phyloP scores from a whole-genome alignment of 2,797 vertebrate species.

The Clamator glandarius region DNA sequence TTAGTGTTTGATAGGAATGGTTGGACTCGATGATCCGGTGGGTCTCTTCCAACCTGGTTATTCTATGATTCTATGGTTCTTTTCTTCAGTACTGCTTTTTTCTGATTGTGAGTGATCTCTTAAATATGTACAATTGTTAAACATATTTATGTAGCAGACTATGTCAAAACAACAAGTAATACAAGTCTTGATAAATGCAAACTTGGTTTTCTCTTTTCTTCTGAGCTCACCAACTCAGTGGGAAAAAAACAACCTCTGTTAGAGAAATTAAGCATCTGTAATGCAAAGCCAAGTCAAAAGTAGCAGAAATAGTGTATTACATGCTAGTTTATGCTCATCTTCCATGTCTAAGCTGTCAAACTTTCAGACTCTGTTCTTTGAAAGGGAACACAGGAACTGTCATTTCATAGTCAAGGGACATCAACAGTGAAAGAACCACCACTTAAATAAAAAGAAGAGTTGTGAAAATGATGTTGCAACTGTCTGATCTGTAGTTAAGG shows the following conservation, averaged over 20 bases:
- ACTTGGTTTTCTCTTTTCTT: not conserved
- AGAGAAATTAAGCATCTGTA: not conserved
- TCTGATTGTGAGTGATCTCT: not conserved
- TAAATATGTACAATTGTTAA: not conserved
- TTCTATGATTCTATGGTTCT: too few relatives aligned
- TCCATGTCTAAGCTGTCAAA: slow-evolving; percentile 2
- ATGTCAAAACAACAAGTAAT: not conserved
- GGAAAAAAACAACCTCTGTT: not conserved
- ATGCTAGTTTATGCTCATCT: not conserved
- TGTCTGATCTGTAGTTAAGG: not conserved
- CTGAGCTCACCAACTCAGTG: not conserved
- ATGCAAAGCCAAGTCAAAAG: slow-evolving; percentile 3
- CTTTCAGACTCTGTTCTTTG: slow-evolving; percentile 19
- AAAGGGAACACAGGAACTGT: not conserved
- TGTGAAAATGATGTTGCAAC: slow-evolving; percentile 1
- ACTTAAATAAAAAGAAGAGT: slow-evolving; percentile 38
- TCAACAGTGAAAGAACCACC: slow-evolving; percentile 20
- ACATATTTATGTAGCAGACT: not conserved
- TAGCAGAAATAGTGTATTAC: not conserved
- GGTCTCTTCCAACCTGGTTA: too few relatives aligned
- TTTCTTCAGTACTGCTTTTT: not conserved
- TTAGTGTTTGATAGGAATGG: too few relatives aligned
- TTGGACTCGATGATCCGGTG: too few relatives aligned
- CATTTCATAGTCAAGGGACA: slow-evolving; percentile 29
- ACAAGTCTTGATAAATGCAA: not conserved